phyloP scores from a whole-genome alignment of 2,888 invertebrate genomes.

The Seira ritae region DNA sequence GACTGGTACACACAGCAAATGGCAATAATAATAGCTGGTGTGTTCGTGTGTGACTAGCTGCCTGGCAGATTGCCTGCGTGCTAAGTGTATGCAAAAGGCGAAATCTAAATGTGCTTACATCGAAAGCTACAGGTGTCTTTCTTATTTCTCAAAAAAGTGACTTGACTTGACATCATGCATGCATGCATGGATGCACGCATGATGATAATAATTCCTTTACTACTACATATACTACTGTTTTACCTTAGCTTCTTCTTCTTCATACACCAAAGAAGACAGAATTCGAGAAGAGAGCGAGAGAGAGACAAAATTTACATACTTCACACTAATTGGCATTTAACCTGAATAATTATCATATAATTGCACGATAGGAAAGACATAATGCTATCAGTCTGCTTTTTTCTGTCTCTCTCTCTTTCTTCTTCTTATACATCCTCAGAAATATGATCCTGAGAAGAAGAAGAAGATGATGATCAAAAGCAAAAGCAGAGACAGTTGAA shows the following conservation, averaged over 20 bases:
- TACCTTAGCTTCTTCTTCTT: conserved; percentile 4
- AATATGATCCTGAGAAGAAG: not conserved
- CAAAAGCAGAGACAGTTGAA: conserved; percentile 52
- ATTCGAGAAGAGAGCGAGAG: conserved; percentile 23
- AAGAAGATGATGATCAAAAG: not conserved
- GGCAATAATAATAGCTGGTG: conserved; percentile 16
- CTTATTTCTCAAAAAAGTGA: conserved; percentile 58
- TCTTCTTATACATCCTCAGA: conserved; percentile 25
- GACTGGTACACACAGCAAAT: not conserved
- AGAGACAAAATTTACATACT: conserved; percentile 64
- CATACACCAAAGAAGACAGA: conserved; percentile 24
- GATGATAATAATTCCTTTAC: not conserved
- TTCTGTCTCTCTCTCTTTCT: conserved; percentile 12
- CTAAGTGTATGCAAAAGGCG: conserved; percentile 54
- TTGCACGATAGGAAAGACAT: conserved; percentile 62
- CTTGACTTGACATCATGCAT: conserved; percentile 54
- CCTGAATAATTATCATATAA: conserved; percentile 68
- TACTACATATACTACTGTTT: not conserved
- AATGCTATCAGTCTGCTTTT: conserved; percentile 45
- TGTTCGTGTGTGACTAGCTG: conserved; percentile 40
- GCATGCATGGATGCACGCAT: conserved; percentile 61
- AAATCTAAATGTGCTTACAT: conserved; percentile 42
- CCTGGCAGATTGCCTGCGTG: conserved; percentile 60
- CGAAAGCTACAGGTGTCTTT: conserved; percentile 66
- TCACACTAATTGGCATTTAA: conserved; percentile 68